Evolutionary conservation across 2,113 vertebrate species (phyloP), one percentile per base, ranked within the genome.

Genomic region (Tragelaphus strepsiceros): DNA sequence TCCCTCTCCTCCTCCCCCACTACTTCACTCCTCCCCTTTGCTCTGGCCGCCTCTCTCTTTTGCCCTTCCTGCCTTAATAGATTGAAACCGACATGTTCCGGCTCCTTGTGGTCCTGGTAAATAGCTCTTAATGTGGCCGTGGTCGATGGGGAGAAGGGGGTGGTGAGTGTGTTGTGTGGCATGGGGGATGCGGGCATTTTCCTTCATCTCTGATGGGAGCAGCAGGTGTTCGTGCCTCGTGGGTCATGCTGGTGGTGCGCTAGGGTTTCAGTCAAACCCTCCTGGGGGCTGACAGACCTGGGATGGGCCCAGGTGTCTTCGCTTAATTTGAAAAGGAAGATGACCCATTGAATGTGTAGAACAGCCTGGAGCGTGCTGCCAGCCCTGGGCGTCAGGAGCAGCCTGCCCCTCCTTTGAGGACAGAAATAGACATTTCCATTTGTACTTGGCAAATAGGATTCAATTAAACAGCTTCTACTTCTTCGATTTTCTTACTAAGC

Each of bases 51-150:
- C n/a, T 95, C 51, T 94, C 95, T 97, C 92, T 94, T 94, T 93
- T 88, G 82, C 54, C 91, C 97, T 98, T 98, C 96, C 96, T 98
- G 96, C 51, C 67, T 82, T 93, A 84, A 97, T 93, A 91, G 97
- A 97, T 85, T 71, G 54, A 97, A 97, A 82, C 91, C 84, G 3
- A 81, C 53, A n/a, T 56, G 67, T 97, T 98, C 97, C 84, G 54
- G 97, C 95, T 96, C 95, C 93, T 96, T 97, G 97, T 94, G 98
- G 98, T 98, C 94, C 90, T 3, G 5, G 94, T 58, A 97, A 97
- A 93, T 88, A 77, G 98, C 93, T 97, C 87, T 95, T 98, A 97
- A 97, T 87, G 97, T 94, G 88, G 86, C 71, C 15, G 1, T 74
- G 85, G 82, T 84, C 46, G 74, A 39, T 2, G 32, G 46, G 17